phyloP scores from a whole-genome alignment of 2,797 vertebrate species.

The Ceryle rudis region DNA sequence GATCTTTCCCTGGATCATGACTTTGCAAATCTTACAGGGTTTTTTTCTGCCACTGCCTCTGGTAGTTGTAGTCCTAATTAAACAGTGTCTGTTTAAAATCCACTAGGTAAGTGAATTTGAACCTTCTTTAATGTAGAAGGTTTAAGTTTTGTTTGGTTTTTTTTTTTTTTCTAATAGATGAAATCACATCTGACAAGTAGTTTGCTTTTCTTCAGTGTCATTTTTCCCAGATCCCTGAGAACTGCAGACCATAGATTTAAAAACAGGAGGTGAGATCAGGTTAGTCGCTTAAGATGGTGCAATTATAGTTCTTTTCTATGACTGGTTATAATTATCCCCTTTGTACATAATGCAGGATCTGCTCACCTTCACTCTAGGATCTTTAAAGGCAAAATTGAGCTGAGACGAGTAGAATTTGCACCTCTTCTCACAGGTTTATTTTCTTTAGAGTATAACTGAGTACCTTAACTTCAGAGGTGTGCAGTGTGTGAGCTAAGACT shows the following conservation, averaged over 20 bases:
- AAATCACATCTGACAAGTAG: background rate
- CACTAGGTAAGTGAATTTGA: background rate
- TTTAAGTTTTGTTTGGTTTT: background rate
- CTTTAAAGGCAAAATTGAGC: background rate
- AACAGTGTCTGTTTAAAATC: background rate
- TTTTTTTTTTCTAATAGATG: background rate
- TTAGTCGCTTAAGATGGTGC: background rate
- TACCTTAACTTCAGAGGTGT: background rate
- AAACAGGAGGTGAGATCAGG: background rate
- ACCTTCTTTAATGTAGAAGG: background rate
- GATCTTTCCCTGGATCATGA: background rate
- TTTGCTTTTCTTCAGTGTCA: background rate
- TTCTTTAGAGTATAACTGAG: background rate
- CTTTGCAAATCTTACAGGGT: background rate
- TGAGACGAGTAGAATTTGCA: background rate
- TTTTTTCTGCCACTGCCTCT: background rate
- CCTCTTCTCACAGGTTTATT: background rate
- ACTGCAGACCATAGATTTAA: background rate
- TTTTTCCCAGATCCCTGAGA: background rate
- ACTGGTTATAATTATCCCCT: background rate
- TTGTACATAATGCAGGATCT: background rate
- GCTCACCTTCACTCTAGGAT: background rate
- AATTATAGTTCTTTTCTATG: background rate
- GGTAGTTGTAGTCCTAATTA: background rate
- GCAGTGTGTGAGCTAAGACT: background rate